Conservation (phyloP, 2,113 vertebrate genomes). For the Scomber colias region DNA sequence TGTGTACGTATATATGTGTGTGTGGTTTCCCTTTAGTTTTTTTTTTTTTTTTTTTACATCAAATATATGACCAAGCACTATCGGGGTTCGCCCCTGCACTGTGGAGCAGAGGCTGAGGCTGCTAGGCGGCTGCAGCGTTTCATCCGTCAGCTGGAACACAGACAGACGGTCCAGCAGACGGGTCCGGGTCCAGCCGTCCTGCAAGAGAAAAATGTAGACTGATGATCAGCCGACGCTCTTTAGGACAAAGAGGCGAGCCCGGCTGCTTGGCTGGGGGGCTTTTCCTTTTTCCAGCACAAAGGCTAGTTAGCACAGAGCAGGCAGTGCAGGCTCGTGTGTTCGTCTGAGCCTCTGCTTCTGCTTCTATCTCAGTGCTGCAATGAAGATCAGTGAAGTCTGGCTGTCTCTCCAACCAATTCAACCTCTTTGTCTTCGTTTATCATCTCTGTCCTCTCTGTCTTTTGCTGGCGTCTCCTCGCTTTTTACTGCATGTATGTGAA, state of each 20-base stretch:
- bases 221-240: conserved; percentile 74
- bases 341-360: conserved; percentile 59
- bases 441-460: conserved; percentile 25
- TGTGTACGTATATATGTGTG: background rate
- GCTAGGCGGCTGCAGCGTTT: conserved; percentile 42
- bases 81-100: conserved; percentile 12
- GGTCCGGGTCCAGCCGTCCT: conserved; percentile 36
- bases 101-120: conserved; percentile 47
- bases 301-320: conserved; percentile 80
- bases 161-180: conserved; percentile 35
- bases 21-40: background rate
- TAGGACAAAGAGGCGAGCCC: conserved; percentile 81
- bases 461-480: conserved; percentile 1
- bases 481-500: conserved; percentile 26
- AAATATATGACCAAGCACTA: conserved; percentile 12
- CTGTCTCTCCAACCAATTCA: conserved; percentile 37
- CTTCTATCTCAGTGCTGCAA: conserved; percentile 55
- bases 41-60: conserved; percentile 13
- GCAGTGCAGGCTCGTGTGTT: conserved; percentile 61
- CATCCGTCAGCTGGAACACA: conserved; percentile 40
- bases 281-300: conserved; percentile 81
- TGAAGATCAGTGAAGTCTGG: conserved; percentile 52
- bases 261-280: conserved; percentile 64
- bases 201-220: conserved; percentile 71
- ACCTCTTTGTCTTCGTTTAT: conserved; percentile 52